These are phyloP conservation scores for Cylindroiulus punctatus DNA, from an alignment of 2,888 invertebrate species.

Conservation along the genomic window DNA sequence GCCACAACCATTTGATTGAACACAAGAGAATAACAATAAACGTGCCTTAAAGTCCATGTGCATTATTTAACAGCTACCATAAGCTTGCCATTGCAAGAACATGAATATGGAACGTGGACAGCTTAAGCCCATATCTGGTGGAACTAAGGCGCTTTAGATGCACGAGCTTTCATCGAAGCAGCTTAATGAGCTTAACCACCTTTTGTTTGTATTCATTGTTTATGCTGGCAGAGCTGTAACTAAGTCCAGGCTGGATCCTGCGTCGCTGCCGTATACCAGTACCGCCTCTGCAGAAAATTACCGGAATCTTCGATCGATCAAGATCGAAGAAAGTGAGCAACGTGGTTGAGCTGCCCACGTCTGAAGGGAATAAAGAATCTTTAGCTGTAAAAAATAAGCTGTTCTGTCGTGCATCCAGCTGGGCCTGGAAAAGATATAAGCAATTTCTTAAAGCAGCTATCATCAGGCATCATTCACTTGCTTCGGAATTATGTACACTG, in stretches of 20 bases:
- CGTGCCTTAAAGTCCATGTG: neutral
- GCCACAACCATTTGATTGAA: neutral
- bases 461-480: neutral
- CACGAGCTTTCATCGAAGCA: neutral
- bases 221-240: neutral
- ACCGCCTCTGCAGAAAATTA: neutral
- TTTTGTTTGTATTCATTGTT: neutral
- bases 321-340: neutral
- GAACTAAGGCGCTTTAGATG: neutral
- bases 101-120: neutral
- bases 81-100: neutral
- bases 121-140: neutral
- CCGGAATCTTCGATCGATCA: neutral
- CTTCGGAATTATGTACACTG: no score
- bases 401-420: neutral
- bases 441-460: neutral
- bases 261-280: neutral
- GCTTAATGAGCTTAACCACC: constrained; percentile 12
- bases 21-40: neutral
- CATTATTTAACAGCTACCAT: neutral
- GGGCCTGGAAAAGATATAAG: neutral
- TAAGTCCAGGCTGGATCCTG: neutral
- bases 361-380: neutral
- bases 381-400: neutral
- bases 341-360: neutral